Evolutionary conservation across 2,888 invertebrate species (phyloP), one percentile per base, ranked within the genome.

Genomic region (Brachylomia viminalis): DNA sequence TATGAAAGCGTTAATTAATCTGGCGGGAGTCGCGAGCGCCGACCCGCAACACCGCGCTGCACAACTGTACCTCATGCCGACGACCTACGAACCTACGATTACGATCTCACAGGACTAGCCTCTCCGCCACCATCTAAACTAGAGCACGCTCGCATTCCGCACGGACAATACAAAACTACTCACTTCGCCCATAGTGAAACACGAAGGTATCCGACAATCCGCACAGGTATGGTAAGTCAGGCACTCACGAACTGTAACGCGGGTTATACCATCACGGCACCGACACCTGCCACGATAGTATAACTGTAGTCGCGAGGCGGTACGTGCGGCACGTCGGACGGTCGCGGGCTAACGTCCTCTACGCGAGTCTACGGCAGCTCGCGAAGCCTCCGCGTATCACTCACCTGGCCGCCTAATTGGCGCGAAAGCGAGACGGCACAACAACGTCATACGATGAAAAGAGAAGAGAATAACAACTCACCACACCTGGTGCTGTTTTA

Each of bases 301-400:
- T n/a, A n/a, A n/a, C 84, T 87, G 89, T 77, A 73, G 83, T 84
- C 84, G 84, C 72, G 79, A 80, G 81, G 69, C 87, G 89, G 84
- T 85, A 89, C 93, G 93, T 93, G 92, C 94, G 91, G 79, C 89
- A 85, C 92, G 91, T 90, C 90, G 87, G 90, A 88, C 93, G 91
- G 90, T 88, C 95, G 94, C 95, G 93, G 95, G 95, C 94, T 94
- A 94, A 95, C 94, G 95, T 93, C 94, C 92, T 92, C 90, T 88
- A 17, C 83, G 84, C 83, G 87, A 83, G 80, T 81, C 77, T 62
- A 80, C 86, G 76, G 80, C 84, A 73, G 72, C 79, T 80, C 84
- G 84, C 88, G 88, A 89, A 88, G 86, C 86, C 87, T 89, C 87
- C 87, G 89, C 90, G 89, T 88, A 92, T 91, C 92, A 91, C 93